Base-by-base conservation (phyloP, 1,140 invertebrate genomes). In the Musca domestica region DNA sequence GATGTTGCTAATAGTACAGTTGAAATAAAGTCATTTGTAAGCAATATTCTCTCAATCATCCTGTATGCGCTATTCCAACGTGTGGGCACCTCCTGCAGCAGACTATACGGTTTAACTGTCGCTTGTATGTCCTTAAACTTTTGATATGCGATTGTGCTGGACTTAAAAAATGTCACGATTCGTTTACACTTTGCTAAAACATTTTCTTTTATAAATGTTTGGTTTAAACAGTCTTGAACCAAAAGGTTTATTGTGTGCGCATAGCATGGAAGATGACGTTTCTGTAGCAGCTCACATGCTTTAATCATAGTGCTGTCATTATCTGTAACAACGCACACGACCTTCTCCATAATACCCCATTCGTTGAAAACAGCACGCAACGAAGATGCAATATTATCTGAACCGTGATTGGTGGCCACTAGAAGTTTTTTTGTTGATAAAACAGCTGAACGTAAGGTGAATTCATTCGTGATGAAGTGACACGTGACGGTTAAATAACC, bases 361-460 rank as follows among this genome's bases (percentile, higher is more conserved):
- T 47, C 3, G 1, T 49, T 15, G 3, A 23, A 66, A 5, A 66
- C 41, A 9, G 25, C 7, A 5, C 46, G 47, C 48, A 66, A 66
- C 3, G 64, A 66, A 2, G 15, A n/a, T 20, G 47, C 17, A 2
- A 66, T 66, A 51, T 66, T 66, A 17, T 66, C 23, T 4, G 64
- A 20, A 20, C 17, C 15, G 46, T 64, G 63, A 41, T 64, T 64
- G 14, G 64, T 66, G 14, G 41, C 20, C 19, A 20, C 17, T 30
- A 64, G 20, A 34, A 64, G 34, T 14, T 15, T 34, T 64, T 34
- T 27, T 12, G 61, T 64, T 14, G 61, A 64, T n/a, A 64, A 64
- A 46, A 30, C 61, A 15, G 30, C 61, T 6, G 61, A 17, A 12
- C 17, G 61, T 19, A 64, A 64, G 9, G 19, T n/a, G 15, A 64